Evolutionary conservation across 2,113 vertebrate genomes (phyloP).

Genomic region (Sinocyclocheilus grahami): DNA sequence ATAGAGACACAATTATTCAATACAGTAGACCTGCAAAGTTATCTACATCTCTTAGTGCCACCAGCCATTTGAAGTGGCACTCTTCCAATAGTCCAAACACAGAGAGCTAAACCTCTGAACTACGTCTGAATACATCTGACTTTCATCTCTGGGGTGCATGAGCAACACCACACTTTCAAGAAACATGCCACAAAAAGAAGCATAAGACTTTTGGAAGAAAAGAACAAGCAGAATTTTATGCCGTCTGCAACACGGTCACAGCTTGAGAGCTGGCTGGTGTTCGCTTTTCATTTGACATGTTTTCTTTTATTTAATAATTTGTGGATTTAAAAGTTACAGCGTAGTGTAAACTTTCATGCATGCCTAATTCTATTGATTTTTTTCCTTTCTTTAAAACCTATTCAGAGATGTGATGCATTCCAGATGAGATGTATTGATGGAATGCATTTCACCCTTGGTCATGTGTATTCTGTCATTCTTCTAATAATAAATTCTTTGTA

Average conservation of each 20-base stretch:
- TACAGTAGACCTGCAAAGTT: background rate
- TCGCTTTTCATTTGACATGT: background rate
- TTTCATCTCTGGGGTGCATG: slow-evolving; percentile 3
- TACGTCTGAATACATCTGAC: background rate
- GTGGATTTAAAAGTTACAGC: background rate
- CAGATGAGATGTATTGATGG: background rate
- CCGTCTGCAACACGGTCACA: background rate
- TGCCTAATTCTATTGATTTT: background rate
- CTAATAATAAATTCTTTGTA: background rate
- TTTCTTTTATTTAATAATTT: background rate
- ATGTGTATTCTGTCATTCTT: background rate
- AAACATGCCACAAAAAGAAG: background rate
- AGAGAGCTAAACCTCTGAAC: slow-evolving; percentile 2
- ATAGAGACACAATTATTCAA: background rate
- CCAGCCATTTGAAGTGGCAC: background rate
- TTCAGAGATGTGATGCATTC: background rate
- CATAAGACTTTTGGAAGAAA: background rate
- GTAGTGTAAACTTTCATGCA: background rate
- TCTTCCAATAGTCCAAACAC: background rate
- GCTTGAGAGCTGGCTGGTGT: background rate
- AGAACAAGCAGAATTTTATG: background rate
- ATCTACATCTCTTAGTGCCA: slow-evolving; percentile 4
- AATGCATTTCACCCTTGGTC: background rate
- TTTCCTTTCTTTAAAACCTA: background rate
- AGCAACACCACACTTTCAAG: background rate